These are phyloP conservation scores for Caenorhabditis doughertyi DNA, from an alignment of 2,888 invertebrate genomes.

Conservation along the genomic window DNA sequence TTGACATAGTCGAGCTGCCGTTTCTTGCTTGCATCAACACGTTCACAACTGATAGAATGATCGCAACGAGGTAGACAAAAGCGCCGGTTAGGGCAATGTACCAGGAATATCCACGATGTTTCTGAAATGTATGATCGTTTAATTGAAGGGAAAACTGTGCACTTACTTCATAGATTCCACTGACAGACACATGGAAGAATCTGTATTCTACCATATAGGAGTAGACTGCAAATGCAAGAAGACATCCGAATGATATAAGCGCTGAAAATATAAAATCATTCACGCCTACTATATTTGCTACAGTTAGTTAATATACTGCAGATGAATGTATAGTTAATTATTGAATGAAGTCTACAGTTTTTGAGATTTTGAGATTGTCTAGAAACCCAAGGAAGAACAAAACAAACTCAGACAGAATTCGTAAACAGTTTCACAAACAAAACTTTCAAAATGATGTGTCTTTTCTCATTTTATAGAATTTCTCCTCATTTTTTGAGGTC, in stretches of 20 bases:
- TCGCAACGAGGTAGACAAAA: conserved; percentile 66
- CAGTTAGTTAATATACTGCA: no score
- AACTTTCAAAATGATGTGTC: not conserved
- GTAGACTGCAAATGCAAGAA: conserved; percentile 76
- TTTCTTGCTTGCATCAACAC: conserved; percentile 40
- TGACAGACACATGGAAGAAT: conserved; percentile 81
- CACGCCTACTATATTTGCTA: no score
- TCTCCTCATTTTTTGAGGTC: conserved; percentile 19
- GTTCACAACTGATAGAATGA: conserved; percentile 34
- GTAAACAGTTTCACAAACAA: not conserved
- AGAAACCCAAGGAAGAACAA: no score
- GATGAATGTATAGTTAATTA: no score
- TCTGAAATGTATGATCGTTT: conserved; percentile 65
- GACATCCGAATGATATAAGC: conserved; percentile 68
- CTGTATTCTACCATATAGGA: conserved; percentile 82
- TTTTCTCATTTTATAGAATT: not conserved
- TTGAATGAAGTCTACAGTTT: no score
- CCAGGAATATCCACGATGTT: conserved; percentile 81
- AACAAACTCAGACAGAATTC: not conserved
- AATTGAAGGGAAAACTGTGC: not conserved
- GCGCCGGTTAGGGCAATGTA: conserved; percentile 75
- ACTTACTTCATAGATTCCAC: conserved; percentile 82
- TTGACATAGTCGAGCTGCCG: conserved; percentile 39
- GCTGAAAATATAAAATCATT: no score
- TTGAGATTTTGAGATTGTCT: no score